Evolutionary conservation across 2,888 invertebrate species (phyloP), one percentile per base, ranked within the genome.

Genomic region (Coenonympha glycerion): DNA sequence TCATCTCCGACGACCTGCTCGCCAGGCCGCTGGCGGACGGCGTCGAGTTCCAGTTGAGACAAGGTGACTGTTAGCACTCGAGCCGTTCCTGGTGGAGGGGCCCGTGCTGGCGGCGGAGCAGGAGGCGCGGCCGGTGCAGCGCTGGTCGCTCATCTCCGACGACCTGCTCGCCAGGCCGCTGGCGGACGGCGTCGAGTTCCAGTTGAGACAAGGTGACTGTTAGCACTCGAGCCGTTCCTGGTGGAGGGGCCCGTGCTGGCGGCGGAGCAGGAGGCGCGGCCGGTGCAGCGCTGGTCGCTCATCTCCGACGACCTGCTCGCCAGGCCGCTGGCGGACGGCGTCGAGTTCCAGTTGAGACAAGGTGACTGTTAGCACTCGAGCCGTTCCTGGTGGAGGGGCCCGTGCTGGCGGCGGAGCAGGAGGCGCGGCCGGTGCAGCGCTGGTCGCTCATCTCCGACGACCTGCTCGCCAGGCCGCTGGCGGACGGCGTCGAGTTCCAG

Each of bases 381-480:
- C 95, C 95, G 2, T 99, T 97, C 87, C 89, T 99, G 13, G 90
- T 92, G 0, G 92, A 95, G 59, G 92, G 93, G 1, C 95, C 97
- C 0, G 95, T 96, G 2, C 79, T 96, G 34, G 92, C 96, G 58
- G 94, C 94, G 52, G 95, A 95, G 55, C 93, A 94, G 66, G 95
- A 96, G 69, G 85, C 90, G 31, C 90, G 93, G 47, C 90, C 91
- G 34, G 88, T 94, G n/a, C 97, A 98, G 71, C 94, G 97, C 30
- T 99, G 99, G 99, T 95, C 98, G 2, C 89, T 98, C 40, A 93
- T 98, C 59, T 97, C 97, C 61, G 97, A 98, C 65, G 95, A 95
- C 65, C 89, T 97, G 21, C 90, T 97, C 0, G 97, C 98, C 0
- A 88, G 97, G 5, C 94, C 96, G 0, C 89, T 99, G 15, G 91